Evolutionary conservation across 2,797 vertebrate genomes (phyloP).

Genomic region (Rhinatrema bivittatum): DNA sequence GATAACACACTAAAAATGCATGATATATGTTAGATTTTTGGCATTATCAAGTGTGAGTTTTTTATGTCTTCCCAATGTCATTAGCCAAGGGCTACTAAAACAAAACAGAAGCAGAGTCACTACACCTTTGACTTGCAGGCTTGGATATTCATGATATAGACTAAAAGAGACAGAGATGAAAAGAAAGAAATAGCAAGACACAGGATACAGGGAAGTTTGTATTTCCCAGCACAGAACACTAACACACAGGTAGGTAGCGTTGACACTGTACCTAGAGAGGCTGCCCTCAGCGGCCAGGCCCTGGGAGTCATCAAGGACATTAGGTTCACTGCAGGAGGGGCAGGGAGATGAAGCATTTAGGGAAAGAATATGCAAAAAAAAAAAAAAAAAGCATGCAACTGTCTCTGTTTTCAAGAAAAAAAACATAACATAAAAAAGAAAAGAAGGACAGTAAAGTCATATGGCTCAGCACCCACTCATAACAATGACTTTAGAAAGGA

Average conservation of each 20-base stretch:
- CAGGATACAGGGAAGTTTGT: constrained; percentile 47
- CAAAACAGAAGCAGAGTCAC: constrained; percentile 45
- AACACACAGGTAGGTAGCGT: constrained; percentile 75
- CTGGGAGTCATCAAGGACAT: constrained; percentile 99
- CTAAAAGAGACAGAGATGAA: constrained; percentile 37
- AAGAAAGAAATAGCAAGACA: constrained; percentile 50
- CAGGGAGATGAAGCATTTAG: constrained; percentile 83
- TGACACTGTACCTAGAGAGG: constrained; percentile 99
- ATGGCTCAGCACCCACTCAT: constrained; percentile 45
- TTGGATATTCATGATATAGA: constrained; percentile 61
- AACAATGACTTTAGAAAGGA: constrained; percentile 40
- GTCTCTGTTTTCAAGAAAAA: constrained; percentile 49
- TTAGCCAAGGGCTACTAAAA: constrained; percentile 24
- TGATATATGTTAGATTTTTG: background rate
- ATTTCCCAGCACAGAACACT: constrained; percentile 72
- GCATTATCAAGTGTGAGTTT: background rate
- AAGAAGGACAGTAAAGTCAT: constrained; percentile 51
- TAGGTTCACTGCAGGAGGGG: constrained; percentile 97
- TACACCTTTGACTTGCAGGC: constrained; percentile 65
- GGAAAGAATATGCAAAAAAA: constrained; percentile 59
- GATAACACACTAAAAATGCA: background rate
- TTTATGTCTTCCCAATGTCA: constrained; percentile 2
- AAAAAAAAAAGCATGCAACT: constrained; percentile 45
- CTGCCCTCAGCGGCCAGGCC: constrained; percentile 95
- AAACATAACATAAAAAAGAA: constrained; percentile 44